These are phyloP conservation scores for Neolamprologus modestus DNA, from an alignment of 2,113 vertebrate species.

Conservation along the genomic window DNA sequence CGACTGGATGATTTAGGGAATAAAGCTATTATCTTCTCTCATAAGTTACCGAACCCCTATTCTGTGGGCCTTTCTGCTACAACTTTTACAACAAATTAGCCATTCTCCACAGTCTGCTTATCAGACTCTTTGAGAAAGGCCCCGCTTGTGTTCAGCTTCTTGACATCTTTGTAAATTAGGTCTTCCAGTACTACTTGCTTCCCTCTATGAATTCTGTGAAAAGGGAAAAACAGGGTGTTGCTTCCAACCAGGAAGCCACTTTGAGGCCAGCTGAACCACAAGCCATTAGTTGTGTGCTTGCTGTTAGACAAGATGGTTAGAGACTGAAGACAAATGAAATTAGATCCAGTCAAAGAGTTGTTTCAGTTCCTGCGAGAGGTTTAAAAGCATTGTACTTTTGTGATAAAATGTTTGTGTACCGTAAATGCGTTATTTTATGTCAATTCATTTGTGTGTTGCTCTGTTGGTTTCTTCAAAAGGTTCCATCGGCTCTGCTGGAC, in stretches of 20 bases:
- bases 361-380: not conserved
- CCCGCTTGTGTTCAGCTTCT: not conserved
- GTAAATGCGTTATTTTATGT: not conserved
- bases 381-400: not conserved
- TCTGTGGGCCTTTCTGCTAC: not conserved
- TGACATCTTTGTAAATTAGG: not conserved
- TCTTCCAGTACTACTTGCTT: not conserved
- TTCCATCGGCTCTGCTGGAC: slow-evolving; percentile 88
- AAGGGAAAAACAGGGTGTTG: not conserved
- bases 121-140: not conserved
- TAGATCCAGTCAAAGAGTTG: not conserved
- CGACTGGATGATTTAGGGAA: not conserved
- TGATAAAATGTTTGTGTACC: not conserved
- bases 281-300: slow-evolving; percentile 35
- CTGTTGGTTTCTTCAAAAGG: slow-evolving; percentile 61
- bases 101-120: not conserved
- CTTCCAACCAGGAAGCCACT: not conserved
- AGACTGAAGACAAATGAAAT: slow-evolving; percentile 1
- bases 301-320: not conserved
- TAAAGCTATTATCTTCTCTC: not conserved
- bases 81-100: not conserved
- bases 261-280: slow-evolving; percentile 29
- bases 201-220: not conserved
- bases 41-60: not conserved
- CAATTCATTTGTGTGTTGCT: not conserved